These are phyloP conservation scores for Cremastobaeus sp. DNA, from an alignment of 2,888 invertebrate genomes.

Conservation along the genomic window DNA sequence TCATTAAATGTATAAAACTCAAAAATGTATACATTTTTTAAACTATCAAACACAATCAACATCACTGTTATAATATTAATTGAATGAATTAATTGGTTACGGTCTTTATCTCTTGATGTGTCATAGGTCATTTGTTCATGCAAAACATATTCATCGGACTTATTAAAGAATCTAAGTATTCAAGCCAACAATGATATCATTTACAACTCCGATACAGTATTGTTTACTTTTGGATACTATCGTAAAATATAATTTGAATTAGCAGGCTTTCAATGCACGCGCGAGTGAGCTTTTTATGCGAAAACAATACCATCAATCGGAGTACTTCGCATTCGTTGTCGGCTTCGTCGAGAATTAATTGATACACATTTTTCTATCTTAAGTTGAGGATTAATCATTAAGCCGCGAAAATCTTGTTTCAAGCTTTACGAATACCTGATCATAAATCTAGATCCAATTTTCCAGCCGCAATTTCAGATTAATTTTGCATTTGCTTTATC, in stretches of 20 bases:
- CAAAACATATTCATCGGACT: neutral
- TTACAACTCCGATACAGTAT: constrained; percentile 16
- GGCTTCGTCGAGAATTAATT: constrained; percentile 9
- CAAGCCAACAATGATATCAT: constrained; percentile 4
- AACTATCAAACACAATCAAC: too few relatives aligned
- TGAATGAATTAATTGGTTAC: too few relatives aligned
- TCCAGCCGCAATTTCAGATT: too few relatives aligned
- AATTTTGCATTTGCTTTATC: too few relatives aligned
- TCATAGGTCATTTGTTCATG: too few relatives aligned
- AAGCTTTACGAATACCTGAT: too few relatives aligned
- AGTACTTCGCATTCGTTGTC: constrained; percentile 2
- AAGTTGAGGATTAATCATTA: neutral
- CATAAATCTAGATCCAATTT: neutral
- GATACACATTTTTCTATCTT: constrained; percentile 6
- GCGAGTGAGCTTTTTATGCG: constrained; percentile 15
- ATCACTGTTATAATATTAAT: too few relatives aligned
- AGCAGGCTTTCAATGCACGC: constrained; percentile 11
- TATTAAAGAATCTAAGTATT: constrained; percentile 2
- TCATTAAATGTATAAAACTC: too few relatives aligned
- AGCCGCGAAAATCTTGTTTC: too few relatives aligned
- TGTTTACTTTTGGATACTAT: constrained; percentile 20
- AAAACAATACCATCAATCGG: constrained; percentile 13
- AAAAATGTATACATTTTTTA: too few relatives aligned
- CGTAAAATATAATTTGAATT: constrained; percentile 22
- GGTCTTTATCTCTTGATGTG: too few relatives aligned